phyloP scores from a whole-genome alignment of 2,113 vertebrate species.

The Atrichornis clamosus region DNA sequence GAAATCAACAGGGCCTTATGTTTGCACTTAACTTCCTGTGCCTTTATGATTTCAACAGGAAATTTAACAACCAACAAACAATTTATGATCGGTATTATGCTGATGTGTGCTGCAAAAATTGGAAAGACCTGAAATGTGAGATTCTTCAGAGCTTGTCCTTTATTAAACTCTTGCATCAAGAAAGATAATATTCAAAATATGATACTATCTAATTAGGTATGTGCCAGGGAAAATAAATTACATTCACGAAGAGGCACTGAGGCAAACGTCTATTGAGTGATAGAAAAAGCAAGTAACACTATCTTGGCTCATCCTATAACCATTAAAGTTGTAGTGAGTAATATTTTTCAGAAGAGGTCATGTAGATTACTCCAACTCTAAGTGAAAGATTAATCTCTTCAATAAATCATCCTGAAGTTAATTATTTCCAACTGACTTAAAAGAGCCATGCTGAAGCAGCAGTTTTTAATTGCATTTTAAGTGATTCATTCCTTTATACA shows the following conservation, averaged over 20 bases:
- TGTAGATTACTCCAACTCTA: conserved; percentile 3
- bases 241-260: background rate
- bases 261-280: fast-evolving
- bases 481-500: background rate
- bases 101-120: background rate
- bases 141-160: background rate
- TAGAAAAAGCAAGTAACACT: background rate
- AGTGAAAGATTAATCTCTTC: conserved; percentile 18
- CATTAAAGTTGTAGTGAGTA: background rate
- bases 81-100: fast-evolving
- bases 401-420: conserved; percentile 33
- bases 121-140: background rate
- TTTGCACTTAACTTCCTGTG: background rate
- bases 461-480: conserved; percentile 25
- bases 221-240: background rate
- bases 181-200: background rate
- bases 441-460: conserved; percentile 9
- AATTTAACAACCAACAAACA: background rate
- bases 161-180: background rate
- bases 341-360: background rate
- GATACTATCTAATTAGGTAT: background rate
- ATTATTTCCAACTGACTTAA: conserved; percentile 18
- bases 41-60: background rate
- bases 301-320: background rate
- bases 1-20: background rate